phyloP scores from a whole-genome alignment of 2,888 invertebrate genomes.

The Cerastoderma edule region DNA sequence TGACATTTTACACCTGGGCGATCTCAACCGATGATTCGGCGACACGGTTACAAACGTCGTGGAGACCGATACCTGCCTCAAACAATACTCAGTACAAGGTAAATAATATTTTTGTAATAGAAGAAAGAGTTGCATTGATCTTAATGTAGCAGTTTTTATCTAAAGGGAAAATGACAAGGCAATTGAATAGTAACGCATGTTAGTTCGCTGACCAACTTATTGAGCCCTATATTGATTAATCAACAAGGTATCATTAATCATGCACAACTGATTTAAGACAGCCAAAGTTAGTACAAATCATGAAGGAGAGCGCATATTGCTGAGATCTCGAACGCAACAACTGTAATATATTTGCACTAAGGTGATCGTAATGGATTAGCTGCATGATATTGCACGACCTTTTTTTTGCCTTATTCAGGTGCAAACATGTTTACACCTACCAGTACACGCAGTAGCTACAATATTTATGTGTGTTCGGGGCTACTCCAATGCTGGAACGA shows the following conservation, averaged over 20 bases:
- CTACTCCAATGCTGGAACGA: conserved; percentile 2
- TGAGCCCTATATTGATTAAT: no score
- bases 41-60: background rate
- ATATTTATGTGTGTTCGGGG: conserved; percentile 26
- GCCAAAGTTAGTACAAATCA: no score
- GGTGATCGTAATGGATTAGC: background rate
- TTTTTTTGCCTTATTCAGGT: conserved; percentile 9
- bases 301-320: background rate
- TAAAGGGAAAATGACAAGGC: background rate
- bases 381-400: no score
- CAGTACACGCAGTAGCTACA: conserved; percentile 3
- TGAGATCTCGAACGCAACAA: background rate
- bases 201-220: background rate
- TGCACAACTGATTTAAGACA: no score
- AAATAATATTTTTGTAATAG: no score
- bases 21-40: conserved; percentile 1
- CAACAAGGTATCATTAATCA: no score
- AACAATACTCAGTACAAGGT: background rate
- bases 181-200: background rate
- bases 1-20: conserved; percentile 17
- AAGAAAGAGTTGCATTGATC: background rate
- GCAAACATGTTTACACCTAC: background rate
- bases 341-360: background rate
- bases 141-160: background rate
- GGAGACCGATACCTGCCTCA: background rate